Percentiles rank a stretch among this genome's conserved stretches.
Conservation (phyloP, 2,113 vertebrate genomes). For the Menidia beryllina region DNA sequence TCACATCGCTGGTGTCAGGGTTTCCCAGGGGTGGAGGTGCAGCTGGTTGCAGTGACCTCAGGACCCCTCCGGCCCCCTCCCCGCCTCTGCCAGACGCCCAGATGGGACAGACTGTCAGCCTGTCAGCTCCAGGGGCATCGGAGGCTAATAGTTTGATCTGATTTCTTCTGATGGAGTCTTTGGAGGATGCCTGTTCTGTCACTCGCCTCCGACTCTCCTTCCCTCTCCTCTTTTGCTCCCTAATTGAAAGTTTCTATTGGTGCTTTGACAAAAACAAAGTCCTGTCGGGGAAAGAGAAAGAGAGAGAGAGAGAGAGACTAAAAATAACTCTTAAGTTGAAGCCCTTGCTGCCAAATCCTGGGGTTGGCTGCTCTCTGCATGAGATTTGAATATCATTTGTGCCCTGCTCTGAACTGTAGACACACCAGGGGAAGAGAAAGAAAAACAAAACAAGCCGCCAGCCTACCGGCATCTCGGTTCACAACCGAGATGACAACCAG, state of each 20-base stretch:
- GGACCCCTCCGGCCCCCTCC: slow-evolving; percentile 42
- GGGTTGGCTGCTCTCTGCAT: slow-evolving; percentile 75
- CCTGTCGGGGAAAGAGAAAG: slow-evolving; percentile 50
- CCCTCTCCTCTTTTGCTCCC: slow-evolving; percentile 39
- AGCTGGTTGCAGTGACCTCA: slow-evolving; percentile 75
- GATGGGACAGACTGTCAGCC: slow-evolving; percentile 73
- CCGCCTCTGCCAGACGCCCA: slow-evolving; percentile 61
- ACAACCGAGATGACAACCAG: slow-evolving; percentile 61
- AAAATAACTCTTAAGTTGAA: slow-evolving; percentile 82
- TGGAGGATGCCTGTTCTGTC: slow-evolving; percentile 56
- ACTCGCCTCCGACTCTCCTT: slow-evolving; percentile 54
- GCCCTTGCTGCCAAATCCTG: slow-evolving; percentile 77
- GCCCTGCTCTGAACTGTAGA: slow-evolving; percentile 39
- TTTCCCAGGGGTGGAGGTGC: slow-evolving; percentile 68
- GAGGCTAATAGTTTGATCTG: slow-evolving; percentile 73
- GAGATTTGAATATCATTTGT: slow-evolving; percentile 81
- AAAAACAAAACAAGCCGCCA: slow-evolving; percentile 40
- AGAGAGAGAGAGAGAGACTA: slow-evolving; percentile 70
- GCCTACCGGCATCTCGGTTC: slow-evolving; percentile 38
- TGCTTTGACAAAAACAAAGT: slow-evolving; percentile 76
- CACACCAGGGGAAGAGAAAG: slow-evolving; percentile 20
- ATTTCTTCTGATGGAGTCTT: slow-evolving; percentile 76
- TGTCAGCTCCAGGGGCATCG: slow-evolving; percentile 63
- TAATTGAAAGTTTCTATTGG: slow-evolving; percentile 82
- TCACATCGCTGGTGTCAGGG: slow-evolving; percentile 50